These are phyloP conservation scores for Homarus americanus DNA, from an alignment of 1,140 invertebrate genomes.

Conservation along the genomic window DNA sequence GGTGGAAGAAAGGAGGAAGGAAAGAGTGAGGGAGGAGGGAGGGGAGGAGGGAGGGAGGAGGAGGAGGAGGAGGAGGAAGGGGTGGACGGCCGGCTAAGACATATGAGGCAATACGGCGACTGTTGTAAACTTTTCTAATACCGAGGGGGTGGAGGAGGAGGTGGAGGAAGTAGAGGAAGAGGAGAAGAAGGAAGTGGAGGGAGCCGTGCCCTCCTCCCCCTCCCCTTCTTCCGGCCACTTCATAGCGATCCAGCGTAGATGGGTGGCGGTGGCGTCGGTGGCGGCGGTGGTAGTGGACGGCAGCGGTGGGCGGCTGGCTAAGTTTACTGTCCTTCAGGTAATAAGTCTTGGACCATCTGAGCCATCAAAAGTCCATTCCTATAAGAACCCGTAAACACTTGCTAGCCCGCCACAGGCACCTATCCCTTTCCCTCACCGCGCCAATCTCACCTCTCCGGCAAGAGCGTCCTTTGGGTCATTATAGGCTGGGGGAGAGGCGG, in stretches of 20 bases:
- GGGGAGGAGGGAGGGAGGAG: too few relatives aligned
- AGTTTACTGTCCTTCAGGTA: slow-evolving; percentile 50
- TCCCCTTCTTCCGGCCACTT: not conserved
- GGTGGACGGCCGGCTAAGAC: slow-evolving; percentile 16
- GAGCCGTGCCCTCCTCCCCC: not conserved
- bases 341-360: slow-evolving; percentile 69
- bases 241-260: too few relatives aligned
- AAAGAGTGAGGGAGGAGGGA: not conserved
- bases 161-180: not conserved
- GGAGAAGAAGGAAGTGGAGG: not conserved
- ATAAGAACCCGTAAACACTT: slow-evolving; percentile 62
- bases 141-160: slow-evolving; percentile 7
- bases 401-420: not conserved
- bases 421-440: not conserved
- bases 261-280: not conserved
- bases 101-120: slow-evolving; percentile 62
- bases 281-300: too few relatives aligned
- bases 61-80: not conserved
- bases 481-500: not conserved
- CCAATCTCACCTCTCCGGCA: not conserved
- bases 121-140: slow-evolving; percentile 68
- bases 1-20: not conserved
- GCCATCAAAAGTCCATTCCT: slow-evolving; percentile 69
- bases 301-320: not conserved
- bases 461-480: not conserved